These are phyloP conservation scores for Salvelinus sp. DNA, from an alignment of 2,113 vertebrate species.

Conservation along the genomic window DNA sequence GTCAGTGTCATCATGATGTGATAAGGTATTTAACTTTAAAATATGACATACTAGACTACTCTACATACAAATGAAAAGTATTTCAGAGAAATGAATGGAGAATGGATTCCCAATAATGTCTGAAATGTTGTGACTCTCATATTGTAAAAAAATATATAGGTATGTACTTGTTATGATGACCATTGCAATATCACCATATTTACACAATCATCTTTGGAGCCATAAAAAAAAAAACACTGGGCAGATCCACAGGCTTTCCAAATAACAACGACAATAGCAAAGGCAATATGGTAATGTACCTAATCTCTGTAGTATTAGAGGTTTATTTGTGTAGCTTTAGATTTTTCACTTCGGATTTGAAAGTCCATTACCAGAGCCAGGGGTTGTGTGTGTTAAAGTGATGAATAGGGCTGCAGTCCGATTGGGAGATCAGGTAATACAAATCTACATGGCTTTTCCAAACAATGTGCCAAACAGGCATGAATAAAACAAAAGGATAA, in stretches of 20 bases:
- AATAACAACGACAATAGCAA: slow-evolving; percentile 3
- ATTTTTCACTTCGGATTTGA: slow-evolving; percentile 45
- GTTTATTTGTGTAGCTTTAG: slow-evolving; percentile 22
- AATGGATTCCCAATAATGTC: too few relatives aligned
- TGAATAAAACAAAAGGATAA: slow-evolving; percentile 47
- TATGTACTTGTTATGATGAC: too few relatives aligned
- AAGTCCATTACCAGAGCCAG: slow-evolving; percentile 41
- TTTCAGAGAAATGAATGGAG: too few relatives aligned
- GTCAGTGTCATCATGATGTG: too few relatives aligned
- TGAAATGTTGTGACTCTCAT: too few relatives aligned
- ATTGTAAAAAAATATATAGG: too few relatives aligned
- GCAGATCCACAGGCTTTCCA: neutral
- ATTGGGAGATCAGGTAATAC: slow-evolving; percentile 21
- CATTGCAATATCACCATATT: neutral
- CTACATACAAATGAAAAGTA: too few relatives aligned
- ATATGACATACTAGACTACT: too few relatives aligned
- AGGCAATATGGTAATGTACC: slow-evolving; percentile 29
- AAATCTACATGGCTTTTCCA: slow-evolving; percentile 19
- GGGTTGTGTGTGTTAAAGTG: slow-evolving; percentile 32
- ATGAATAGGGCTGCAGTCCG: slow-evolving; percentile 33
- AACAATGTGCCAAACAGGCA: slow-evolving; percentile 20
- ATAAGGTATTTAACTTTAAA: too few relatives aligned
- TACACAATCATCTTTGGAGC: neutral
- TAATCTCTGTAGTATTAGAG: slow-evolving; percentile 37
- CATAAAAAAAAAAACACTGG: neutral